A percentile compares a stretch with the other conserved stretches of the same genome.
These are phyloP conservation scores for Pristionchus japonicus DNA, from an alignment of 2,888 invertebrate genomes.

Conservation along the genomic window DNA sequence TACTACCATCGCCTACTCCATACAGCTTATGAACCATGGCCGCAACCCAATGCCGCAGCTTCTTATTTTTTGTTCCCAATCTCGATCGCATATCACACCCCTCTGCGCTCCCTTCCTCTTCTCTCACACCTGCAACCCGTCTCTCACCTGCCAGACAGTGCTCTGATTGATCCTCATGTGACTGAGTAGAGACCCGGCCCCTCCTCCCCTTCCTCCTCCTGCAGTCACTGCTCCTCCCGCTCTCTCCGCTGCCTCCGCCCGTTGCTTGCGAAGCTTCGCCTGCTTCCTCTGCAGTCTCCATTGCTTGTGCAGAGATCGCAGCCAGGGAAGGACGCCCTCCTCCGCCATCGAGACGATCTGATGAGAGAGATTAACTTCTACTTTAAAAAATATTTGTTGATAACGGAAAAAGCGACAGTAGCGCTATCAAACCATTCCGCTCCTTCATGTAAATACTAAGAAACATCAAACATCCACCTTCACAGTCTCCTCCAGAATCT, in stretches of 20 bases:
- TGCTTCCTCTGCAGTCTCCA: conserved; percentile 57
- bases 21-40: too few species aligned
- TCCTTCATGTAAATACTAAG: background rate
- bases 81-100: too few species aligned
- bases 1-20: too few species aligned
- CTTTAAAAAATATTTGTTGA: too few species aligned
- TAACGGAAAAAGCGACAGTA: too few species aligned
- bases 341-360: conserved; percentile 52
- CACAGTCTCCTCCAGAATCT: conserved; percentile 10
- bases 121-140: conserved; percentile 3
- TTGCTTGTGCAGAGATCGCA: conserved; percentile 63
- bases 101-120: too few species aligned
- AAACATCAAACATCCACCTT: background rate
- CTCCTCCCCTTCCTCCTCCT: background rate
- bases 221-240: background rate
- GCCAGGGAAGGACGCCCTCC: conserved; percentile 70
- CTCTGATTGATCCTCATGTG: conserved; percentile 44
- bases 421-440: too few species aligned
- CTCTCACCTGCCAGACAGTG: conserved; percentile 52
- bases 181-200: background rate
- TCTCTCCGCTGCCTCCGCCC: conserved; percentile 50
- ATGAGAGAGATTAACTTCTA: too few species aligned
- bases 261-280: conserved; percentile 43
- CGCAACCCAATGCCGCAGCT: too few species aligned
- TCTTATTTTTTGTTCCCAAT: too few species aligned